phyloP scores from a whole-genome alignment of 1,140 invertebrate species.

The Caenorhabditis latens region DNA sequence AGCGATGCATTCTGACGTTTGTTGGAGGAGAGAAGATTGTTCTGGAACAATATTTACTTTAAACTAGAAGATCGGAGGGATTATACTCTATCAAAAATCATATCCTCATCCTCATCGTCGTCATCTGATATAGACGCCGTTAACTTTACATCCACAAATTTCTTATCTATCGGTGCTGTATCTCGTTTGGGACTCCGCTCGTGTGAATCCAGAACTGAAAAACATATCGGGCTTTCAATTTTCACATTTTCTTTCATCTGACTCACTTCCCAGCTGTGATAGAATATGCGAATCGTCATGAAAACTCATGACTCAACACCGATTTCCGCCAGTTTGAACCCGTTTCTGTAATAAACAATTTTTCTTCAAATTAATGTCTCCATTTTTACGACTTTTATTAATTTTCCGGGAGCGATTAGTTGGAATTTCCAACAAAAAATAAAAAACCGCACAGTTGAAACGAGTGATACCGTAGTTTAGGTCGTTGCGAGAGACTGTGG shows the following conservation, averaged over 20 bases:
- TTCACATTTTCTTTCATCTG: background rate
- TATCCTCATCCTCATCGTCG: constrained; percentile 60
- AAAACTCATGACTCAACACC: constrained; percentile 40
- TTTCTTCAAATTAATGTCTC: background rate
- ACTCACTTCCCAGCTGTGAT: constrained; percentile 65
- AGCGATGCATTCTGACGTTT: constrained; percentile 31
- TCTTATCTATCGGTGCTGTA: background rate
- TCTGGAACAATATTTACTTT: background rate
- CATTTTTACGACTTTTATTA: background rate
- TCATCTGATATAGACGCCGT: constrained; percentile 23
- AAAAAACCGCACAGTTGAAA: constrained; percentile 26
- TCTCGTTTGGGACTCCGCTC: constrained; percentile 60
- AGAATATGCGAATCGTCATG: constrained; percentile 64
- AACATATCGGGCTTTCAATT: background rate
- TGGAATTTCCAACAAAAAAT: constrained; percentile 21
- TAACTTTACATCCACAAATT: constrained; percentile 38
- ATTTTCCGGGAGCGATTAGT: background rate
- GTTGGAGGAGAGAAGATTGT: constrained; percentile 6
- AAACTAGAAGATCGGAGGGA: background rate
- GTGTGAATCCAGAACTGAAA: constrained; percentile 65
- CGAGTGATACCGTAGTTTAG: constrained; percentile 18
- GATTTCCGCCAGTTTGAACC: background rate
- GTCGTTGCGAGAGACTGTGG: background rate
- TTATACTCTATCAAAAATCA: constrained; percentile 62
- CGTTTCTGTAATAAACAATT: background rate